These are phyloP conservation scores for Eulemur albifrons DNA, from an alignment of 2,797 vertebrate genomes.

Conservation along the genomic window DNA sequence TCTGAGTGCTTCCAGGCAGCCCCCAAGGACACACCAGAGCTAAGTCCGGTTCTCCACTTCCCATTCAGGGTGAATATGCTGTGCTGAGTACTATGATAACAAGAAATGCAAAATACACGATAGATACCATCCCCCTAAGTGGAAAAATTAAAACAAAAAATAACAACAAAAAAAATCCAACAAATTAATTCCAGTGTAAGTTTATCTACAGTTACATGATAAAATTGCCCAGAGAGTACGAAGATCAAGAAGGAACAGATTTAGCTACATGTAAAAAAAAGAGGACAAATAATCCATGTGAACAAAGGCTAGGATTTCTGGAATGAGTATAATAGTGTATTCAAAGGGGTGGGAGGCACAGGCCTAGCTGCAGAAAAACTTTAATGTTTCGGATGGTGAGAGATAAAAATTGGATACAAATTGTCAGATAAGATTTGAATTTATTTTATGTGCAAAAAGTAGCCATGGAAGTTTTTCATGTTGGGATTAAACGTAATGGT, in stretches of 20 bases:
- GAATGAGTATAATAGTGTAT: background rate
- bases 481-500: background rate
- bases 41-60: background rate
- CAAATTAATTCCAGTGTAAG: background rate
- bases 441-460: background rate
- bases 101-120: background rate
- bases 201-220: background rate
- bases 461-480: background rate
- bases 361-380: background rate
- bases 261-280: background rate
- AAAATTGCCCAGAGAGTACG: background rate
- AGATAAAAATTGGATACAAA: background rate
- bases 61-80: background rate
- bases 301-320: background rate
- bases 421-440: background rate
- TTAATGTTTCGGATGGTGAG: background rate
- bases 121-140: background rate
- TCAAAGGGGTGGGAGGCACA: background rate
- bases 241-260: background rate
- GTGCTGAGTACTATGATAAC: background rate
- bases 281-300: background rate
- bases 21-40: background rate
- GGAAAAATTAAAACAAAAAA: background rate
- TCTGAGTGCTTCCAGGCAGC: background rate
- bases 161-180: background rate